A percentile compares a stretch with the other conserved stretches of the same genome.
Conservation (phyloP, 2,113 vertebrate species). For the Stegastes partitus region DNA sequence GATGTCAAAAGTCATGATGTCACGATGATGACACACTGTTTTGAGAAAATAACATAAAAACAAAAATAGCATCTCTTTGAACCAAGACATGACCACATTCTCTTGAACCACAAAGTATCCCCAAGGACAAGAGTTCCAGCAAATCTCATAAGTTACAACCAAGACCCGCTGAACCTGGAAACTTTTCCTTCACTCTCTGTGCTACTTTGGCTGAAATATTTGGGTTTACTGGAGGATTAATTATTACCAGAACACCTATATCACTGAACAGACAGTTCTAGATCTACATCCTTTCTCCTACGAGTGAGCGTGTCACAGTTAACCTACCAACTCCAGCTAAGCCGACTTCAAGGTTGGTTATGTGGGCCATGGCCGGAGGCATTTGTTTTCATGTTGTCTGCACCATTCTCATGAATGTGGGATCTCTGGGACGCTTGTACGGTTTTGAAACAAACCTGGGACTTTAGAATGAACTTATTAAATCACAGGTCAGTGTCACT, state of each 20-base stretch:
- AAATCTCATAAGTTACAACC: constrained; percentile 23
- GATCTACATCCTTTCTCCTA: neutral
- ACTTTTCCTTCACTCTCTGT: constrained; percentile 22
- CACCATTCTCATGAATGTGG: too few relatives aligned
- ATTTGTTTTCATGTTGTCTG: too few relatives aligned
- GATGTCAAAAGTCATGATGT: constrained; percentile 51
- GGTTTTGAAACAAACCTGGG: too few relatives aligned
- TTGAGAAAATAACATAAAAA: constrained; percentile 23
- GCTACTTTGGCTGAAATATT: neutral
- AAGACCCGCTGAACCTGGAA: neutral
- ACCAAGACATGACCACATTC: constrained; percentile 26
- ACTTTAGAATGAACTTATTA: too few relatives aligned
- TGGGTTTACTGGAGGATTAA: neutral
- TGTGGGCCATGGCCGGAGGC: too few relatives aligned
- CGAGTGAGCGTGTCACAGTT: neutral
- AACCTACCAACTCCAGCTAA: neutral
- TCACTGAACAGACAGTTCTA: neutral
- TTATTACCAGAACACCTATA: neutral
- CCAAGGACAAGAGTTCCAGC: constrained; percentile 13
- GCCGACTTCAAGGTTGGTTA: too few relatives aligned
- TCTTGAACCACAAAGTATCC: constrained; percentile 24
- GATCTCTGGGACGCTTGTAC: too few relatives aligned
- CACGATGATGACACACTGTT: constrained; percentile 68
- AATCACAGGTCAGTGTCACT: too few relatives aligned
- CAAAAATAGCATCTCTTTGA: constrained; percentile 41